A percentile compares a stretch with the other conserved stretches of the same genome.
phyloP scores from a whole-genome alignment of 1,140 invertebrate species.

The Stegodyphus mimosarum region DNA sequence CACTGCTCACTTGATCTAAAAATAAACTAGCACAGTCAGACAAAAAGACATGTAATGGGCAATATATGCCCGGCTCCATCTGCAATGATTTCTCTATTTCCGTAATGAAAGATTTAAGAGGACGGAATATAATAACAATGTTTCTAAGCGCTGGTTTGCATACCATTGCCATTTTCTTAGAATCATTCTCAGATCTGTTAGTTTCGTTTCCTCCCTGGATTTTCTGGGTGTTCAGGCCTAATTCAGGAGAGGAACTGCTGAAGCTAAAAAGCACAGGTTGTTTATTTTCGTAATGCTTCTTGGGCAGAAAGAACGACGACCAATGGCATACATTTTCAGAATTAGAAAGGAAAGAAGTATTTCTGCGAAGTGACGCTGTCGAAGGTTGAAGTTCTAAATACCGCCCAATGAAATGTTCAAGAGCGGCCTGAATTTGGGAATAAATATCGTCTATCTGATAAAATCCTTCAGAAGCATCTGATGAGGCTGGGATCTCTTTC shows the following conservation, averaged over 20 bases:
- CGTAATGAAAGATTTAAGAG: conserved; percentile 79
- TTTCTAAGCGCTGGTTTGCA: conserved; percentile 76
- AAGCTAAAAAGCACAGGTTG: conserved; percentile 77
- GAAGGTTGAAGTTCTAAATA: conserved; percentile 20
- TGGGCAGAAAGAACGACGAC: conserved; percentile 1
- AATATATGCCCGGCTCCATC: conserved; percentile 73
- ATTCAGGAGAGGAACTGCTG: conserved; percentile 79
- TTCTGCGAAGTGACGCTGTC: neutral
- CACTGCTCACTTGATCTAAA: conserved; percentile 68
- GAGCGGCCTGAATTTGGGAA: conserved; percentile 77
- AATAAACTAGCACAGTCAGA: conserved; percentile 79
- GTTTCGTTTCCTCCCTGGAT: neutral
- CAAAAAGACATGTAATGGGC: conserved; percentile 79
- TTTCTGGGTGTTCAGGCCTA: neutral
- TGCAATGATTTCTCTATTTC: conserved; percentile 80
- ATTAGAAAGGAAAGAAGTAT: conserved; percentile 26
- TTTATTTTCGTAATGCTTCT: neutral
- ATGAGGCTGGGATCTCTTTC: neutral
- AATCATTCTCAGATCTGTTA: neutral
- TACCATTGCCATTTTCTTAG: conserved; percentile 1
- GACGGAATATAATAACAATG: conserved; percentile 79
- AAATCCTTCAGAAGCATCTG: neutral
- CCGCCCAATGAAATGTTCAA: conserved; percentile 24
- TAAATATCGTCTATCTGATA: conserved; percentile 83
- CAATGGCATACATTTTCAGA: conserved; percentile 18